Conservation (phyloP, 2,797 vertebrate genomes). For the Enteromius radiatus region DNA sequence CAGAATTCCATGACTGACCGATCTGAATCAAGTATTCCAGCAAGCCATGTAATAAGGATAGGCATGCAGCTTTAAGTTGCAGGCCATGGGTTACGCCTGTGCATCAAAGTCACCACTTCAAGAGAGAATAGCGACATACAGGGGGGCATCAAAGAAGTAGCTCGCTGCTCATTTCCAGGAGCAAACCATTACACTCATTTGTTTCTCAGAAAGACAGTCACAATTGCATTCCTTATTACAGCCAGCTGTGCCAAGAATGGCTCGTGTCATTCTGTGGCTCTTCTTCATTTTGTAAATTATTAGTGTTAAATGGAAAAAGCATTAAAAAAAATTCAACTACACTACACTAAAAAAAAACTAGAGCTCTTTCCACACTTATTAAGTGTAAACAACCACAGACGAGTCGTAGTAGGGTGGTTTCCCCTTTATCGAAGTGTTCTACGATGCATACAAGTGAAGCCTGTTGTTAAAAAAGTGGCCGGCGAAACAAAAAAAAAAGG, state of each 20-base stretch:
- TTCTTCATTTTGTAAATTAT: background rate
- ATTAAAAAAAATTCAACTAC: background rate
- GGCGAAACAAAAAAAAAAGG: slow-evolving; percentile 43
- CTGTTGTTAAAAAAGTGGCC: slow-evolving; percentile 39
- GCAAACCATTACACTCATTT: slow-evolving; percentile 3
- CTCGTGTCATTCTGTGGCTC: background rate
- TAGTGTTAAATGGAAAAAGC: background rate
- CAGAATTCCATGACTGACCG: background rate
- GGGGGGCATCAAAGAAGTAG: slow-evolving; percentile 48
- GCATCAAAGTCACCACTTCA: slow-evolving; percentile 53
- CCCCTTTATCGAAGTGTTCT: slow-evolving; percentile 57
- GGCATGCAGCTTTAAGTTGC: background rate
- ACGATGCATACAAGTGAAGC: slow-evolving; percentile 32
- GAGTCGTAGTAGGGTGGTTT: slow-evolving; percentile 70
- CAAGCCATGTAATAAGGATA: background rate
- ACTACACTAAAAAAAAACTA: background rate
- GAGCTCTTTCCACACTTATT: background rate
- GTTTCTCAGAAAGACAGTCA: slow-evolving; percentile 45
- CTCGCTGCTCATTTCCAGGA: slow-evolving; percentile 38
- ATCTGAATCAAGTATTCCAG: background rate
- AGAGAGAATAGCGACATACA: slow-evolving; percentile 5
- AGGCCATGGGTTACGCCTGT: slow-evolving; percentile 12
- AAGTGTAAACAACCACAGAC: slow-evolving; percentile 56
- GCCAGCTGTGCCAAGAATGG: background rate
- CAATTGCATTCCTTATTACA: slow-evolving; percentile 22